Evolutionary conservation across 2,797 vertebrate species (phyloP).

Genomic region (Argya squamiceps): DNA sequence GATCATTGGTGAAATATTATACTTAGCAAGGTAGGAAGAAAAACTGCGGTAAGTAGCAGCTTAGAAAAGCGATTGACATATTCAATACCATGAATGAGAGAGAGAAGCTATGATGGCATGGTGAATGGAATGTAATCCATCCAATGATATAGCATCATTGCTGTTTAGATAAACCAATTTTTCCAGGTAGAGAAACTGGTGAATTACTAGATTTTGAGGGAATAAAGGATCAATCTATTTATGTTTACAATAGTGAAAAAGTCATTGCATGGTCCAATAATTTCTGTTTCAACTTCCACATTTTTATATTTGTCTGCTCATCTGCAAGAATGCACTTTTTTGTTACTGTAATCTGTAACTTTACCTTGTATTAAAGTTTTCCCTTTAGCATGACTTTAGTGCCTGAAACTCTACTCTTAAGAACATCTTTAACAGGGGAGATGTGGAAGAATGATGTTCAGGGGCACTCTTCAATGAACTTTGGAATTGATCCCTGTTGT

Average conservation of each 20-base stretch:
- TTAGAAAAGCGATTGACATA: not conserved
- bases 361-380: not conserved
- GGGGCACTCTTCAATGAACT: not conserved
- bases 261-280: not conserved
- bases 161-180: not conserved
- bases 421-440: not conserved
- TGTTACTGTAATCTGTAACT: not conserved
- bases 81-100: not conserved
- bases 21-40: not conserved
- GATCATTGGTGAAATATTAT: not conserved
- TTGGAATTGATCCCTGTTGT: not conserved
- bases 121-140: not conserved
- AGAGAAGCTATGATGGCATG: not conserved
- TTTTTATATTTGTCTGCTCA: not conserved
- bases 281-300: not conserved
- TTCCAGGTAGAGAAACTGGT: not conserved
- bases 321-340: not conserved
- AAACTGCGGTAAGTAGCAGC: not conserved
- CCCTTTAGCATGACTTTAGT: not conserved
- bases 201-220: not conserved
- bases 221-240: not conserved
- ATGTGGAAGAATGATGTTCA: not conserved
- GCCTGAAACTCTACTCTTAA: not conserved
- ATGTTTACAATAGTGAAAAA: not conserved
- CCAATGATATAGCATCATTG: not conserved